Evolutionary conservation across 2,113 vertebrate species (phyloP).

Genomic region (Chunga burmeisteri): DNA sequence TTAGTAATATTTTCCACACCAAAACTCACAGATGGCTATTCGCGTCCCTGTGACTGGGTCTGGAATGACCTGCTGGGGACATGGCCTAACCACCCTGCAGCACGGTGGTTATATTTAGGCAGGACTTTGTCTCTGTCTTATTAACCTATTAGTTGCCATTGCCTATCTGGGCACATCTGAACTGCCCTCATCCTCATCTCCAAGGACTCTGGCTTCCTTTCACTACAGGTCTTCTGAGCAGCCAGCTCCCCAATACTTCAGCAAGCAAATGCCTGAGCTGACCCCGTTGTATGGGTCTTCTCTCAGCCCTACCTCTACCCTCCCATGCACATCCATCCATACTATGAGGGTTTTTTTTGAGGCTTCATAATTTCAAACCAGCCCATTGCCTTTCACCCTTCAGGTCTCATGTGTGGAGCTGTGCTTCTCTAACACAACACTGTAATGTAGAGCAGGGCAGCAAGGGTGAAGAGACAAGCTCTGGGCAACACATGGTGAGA

Average conservation of each 20-base stretch:
- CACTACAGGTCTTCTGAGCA: background rate
- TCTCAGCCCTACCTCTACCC: background rate
- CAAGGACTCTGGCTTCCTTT: background rate
- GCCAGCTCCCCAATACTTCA: background rate
- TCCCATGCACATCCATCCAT: background rate
- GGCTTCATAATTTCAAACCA: background rate
- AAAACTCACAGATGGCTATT: slow-evolving; percentile 48
- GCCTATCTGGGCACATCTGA: background rate
- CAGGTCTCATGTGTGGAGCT: background rate
- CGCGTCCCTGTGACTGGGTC: background rate
- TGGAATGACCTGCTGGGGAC: slow-evolving; percentile 24
- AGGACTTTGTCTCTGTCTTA: background rate
- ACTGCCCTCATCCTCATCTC: background rate
- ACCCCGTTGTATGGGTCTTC: background rate
- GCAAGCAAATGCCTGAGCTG: background rate
- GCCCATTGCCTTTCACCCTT: background rate
- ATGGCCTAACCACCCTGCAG: background rate
- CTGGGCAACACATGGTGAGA: background rate
- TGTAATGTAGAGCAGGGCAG: fast-evolving
- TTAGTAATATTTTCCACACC: slow-evolving; percentile 71
- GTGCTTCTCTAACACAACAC: background rate
- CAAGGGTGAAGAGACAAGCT: background rate
- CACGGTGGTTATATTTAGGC: background rate
- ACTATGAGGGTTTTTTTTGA: background rate
- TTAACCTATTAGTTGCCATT: slow-evolving; percentile 9